Evolutionary conservation across 2,113 vertebrate genomes (phyloP).

Genomic region (Mus spicilegus): DNA sequence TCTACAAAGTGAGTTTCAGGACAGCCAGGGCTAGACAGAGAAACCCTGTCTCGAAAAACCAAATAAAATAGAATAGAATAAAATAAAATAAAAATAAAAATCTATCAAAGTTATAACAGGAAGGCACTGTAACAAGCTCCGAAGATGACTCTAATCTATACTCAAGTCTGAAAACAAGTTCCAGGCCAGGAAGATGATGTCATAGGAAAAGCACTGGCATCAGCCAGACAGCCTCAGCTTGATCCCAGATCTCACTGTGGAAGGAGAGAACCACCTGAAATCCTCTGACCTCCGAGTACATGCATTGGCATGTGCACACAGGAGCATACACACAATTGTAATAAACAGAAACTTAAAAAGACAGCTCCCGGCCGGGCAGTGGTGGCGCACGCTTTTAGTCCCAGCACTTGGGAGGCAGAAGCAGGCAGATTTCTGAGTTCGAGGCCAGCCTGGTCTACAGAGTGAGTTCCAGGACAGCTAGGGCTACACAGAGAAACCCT

Average conservation of each 20-base stretch:
- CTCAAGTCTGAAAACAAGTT: neutral
- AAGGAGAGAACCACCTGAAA: neutral
- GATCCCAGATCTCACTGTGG: neutral
- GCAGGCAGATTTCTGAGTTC: no score
- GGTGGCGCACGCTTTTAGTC: no score
- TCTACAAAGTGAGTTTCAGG: neutral
- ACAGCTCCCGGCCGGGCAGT: no score
- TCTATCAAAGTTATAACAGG: neutral
- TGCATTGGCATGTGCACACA: neutral
- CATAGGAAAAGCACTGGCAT: neutral
- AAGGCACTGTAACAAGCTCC: neutral
- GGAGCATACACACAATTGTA: neutral
- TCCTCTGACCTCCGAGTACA: neutral
- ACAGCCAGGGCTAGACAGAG: neutral
- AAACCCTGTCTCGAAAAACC: neutral
- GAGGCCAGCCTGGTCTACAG: no score
- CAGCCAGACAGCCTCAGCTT: no score
- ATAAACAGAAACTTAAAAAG: neutral
- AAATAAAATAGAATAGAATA: neutral
- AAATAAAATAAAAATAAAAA: neutral
- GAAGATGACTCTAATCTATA: neutral
- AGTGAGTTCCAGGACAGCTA: no score
- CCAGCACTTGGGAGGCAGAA: no score
- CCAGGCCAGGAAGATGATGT: neutral
- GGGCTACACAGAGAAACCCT: no score